Evolutionary conservation across 1,140 invertebrate species (phyloP).

Genomic region (Drosophila bocki): DNA sequence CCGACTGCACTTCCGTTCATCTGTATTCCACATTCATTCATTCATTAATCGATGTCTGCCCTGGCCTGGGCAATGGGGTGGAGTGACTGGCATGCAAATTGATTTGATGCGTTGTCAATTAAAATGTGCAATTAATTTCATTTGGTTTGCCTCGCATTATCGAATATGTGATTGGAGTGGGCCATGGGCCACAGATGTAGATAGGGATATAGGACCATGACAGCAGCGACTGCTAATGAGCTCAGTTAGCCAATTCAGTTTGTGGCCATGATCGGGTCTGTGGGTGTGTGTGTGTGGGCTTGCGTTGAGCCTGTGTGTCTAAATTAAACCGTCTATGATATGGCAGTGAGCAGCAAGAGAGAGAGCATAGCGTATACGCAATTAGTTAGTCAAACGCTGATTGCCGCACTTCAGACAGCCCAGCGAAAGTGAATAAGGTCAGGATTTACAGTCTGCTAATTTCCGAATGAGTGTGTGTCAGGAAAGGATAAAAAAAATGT

Average conservation of each 20-base stretch:
- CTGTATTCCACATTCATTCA: slow-evolving; percentile 53
- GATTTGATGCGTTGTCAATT: slow-evolving; percentile 82
- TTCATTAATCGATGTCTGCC: slow-evolving; percentile 64
- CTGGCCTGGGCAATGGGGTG: not conserved
- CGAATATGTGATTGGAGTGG: slow-evolving; percentile 56
- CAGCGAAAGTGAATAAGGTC: slow-evolving; percentile 8
- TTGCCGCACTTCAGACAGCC: slow-evolving; percentile 41
- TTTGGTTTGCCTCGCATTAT: slow-evolving; percentile 75
- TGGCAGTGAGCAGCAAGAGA: slow-evolving; percentile 31
- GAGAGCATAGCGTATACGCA: slow-evolving; percentile 62
- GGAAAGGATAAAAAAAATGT: no score
- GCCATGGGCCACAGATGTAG: slow-evolving; percentile 5
- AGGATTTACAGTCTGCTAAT: not conserved
- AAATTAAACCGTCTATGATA: slow-evolving; percentile 68
- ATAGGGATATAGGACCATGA: slow-evolving; percentile 29
- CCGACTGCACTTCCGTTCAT: slow-evolving; percentile 41
- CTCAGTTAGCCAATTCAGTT: slow-evolving; percentile 77
- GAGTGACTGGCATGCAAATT: slow-evolving; percentile 65
- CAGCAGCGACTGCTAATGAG: slow-evolving; percentile 65
- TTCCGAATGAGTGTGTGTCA: no score
- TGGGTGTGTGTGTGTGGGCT: slow-evolving; percentile 8
- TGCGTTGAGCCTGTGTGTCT: slow-evolving; percentile 20
- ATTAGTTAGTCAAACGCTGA: slow-evolving; percentile 74
- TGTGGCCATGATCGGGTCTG: slow-evolving; percentile 52
- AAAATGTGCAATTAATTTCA: slow-evolving; percentile 83